A percentile compares a stretch with the other conserved stretches of the same genome.
phyloP scores from a whole-genome alignment of 2,113 vertebrate genomes.

The Ammospiza nelsoni region DNA sequence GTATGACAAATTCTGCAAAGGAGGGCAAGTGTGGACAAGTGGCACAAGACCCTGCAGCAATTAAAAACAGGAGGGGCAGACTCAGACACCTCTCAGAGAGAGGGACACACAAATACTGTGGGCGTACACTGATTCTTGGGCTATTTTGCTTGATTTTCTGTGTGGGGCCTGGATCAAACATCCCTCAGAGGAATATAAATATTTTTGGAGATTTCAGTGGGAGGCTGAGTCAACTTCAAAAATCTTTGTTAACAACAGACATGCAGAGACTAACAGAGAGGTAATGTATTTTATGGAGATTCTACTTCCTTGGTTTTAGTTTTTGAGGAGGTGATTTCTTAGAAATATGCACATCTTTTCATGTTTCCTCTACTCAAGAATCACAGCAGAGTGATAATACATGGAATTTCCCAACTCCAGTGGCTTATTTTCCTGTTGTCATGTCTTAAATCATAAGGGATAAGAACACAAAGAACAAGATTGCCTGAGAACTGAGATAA shows the following conservation, averaged over 20 bases:
- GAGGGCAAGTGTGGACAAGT: not conserved
- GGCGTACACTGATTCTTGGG: not conserved
- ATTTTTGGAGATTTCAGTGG: not conserved
- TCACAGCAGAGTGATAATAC: not conserved
- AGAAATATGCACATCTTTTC: not conserved
- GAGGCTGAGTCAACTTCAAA: not conserved
- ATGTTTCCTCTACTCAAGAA: not conserved
- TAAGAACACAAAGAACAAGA: not conserved
- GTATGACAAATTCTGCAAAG: not conserved
- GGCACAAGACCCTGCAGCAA: not conserved
- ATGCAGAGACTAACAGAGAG: not conserved
- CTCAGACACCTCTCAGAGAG: not conserved
- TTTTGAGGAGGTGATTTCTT: not conserved
- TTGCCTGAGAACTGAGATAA: not conserved
- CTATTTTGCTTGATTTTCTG: not conserved
- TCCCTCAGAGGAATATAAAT: not conserved
- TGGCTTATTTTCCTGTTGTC: not conserved
- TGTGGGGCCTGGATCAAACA: not conserved
- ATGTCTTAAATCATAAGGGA: not conserved
- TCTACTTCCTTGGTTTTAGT: not conserved
- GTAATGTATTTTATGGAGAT: not conserved
- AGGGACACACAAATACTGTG: not conserved
- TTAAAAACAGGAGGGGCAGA: not conserved
- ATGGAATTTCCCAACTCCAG: not conserved
- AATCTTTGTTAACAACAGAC: not conserved